phyloP scores from a whole-genome alignment of 1,140 invertebrate genomes.

The Drosophila nikananu region DNA sequence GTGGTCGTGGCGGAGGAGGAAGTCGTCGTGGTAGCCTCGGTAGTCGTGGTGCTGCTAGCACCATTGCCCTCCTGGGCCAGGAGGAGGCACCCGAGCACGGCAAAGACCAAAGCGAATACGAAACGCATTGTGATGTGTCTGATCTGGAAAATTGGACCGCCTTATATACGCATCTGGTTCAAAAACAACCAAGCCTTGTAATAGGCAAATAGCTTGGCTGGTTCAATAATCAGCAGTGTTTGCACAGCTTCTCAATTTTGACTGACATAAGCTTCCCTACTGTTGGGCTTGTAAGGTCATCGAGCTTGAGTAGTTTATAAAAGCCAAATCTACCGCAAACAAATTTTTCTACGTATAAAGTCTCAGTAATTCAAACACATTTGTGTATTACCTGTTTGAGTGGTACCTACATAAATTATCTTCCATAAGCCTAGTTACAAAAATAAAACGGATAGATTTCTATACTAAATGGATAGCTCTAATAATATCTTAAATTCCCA shows the following conservation, averaged over 20 bases:
- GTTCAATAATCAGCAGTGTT: slow-evolving; percentile 3
- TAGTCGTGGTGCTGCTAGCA: neutral
- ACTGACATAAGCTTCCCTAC: neutral
- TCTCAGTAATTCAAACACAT: no score
- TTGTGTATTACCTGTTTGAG: no score
- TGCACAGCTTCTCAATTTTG: slow-evolving; percentile 26
- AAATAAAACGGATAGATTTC: no score
- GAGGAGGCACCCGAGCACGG: slow-evolving; percentile 20
- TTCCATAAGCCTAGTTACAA: no score
- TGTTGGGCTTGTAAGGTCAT: no score
- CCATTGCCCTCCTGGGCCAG: slow-evolving; percentile 12
- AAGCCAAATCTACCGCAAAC: no score
- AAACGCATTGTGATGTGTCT: slow-evolving; percentile 36
- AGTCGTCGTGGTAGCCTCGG: slow-evolving; percentile 18
- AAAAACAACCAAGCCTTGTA: neutral
- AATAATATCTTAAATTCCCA: no score
- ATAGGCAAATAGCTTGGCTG: slow-evolving; percentile 5
- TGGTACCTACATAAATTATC: no score
- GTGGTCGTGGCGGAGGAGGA: slow-evolving; percentile 8
- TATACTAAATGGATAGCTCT: no score
- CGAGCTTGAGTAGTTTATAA: no score
- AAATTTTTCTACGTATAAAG: no score
- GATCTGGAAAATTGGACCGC: neutral
- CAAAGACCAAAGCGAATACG: slow-evolving; percentile 17
- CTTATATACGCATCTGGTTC: slow-evolving; percentile 26